These are phyloP conservation scores for Coreius guichenoti DNA, from an alignment of 2,797 vertebrate species.

Conservation along the genomic window DNA sequence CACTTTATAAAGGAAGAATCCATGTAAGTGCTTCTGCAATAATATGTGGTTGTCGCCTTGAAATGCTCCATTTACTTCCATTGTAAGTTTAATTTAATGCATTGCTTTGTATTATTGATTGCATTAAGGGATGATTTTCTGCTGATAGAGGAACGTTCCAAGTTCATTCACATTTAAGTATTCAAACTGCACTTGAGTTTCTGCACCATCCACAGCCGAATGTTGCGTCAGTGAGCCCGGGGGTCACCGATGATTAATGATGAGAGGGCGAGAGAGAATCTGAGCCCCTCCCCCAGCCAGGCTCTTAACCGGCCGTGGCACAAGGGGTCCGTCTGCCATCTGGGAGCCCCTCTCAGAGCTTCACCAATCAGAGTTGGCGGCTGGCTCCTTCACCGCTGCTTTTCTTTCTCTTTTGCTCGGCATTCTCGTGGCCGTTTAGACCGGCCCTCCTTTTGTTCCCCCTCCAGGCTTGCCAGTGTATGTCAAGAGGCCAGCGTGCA, in stretches of 20 bases:
- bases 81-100: neutral
- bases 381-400: conserved; percentile 37
- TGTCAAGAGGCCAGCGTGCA: conserved; percentile 61
- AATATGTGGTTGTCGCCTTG: neutral
- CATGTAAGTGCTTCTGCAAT: neutral
- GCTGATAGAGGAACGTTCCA: neutral
- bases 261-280: conserved; percentile 46
- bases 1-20: neutral
- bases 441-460: conserved; percentile 59
- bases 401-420: conserved; percentile 44
- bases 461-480: conserved; percentile 61
- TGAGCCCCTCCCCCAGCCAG: conserved; percentile 17
- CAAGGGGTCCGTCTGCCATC: conserved; percentile 61
- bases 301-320: conserved; percentile 40
- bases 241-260: conserved; percentile 59
- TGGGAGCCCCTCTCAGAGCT: conserved; percentile 53
- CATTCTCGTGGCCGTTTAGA: conserved; percentile 51
- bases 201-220: neutral
- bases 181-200: conserved; percentile 30
- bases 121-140: neutral
- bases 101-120: neutral
- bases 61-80: too few relatives aligned
- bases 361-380: conserved; percentile 53
- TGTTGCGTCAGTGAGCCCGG: conserved; percentile 27
- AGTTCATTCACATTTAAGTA: neutral